These are phyloP conservation scores for Mionectes macconnelli DNA, from an alignment of 2,113 vertebrate species.

Conservation along the genomic window DNA sequence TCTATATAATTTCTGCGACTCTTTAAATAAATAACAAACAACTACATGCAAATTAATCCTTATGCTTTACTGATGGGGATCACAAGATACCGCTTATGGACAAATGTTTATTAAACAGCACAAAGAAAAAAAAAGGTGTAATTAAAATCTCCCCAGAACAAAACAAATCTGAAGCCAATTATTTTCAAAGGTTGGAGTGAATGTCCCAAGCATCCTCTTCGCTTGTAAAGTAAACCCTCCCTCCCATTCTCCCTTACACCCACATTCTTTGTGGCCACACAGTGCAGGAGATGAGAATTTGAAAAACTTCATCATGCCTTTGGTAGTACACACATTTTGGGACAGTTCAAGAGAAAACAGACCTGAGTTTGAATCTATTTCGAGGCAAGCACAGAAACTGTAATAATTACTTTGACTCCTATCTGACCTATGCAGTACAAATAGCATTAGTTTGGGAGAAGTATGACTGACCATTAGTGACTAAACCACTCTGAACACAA, in stretches of 20 bases:
- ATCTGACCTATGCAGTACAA: not conserved
- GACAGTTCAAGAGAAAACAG: not conserved
- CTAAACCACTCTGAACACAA: not conserved
- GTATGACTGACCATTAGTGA: not conserved
- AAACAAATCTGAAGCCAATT: conserved; percentile 54
- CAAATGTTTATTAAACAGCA: conserved; percentile 56
- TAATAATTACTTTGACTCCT: not conserved
- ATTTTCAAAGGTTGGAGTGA: not conserved
- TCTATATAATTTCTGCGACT: not conserved
- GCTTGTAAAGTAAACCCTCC: not conserved
- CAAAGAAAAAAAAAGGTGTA: not conserved
- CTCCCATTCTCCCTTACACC: not conserved
- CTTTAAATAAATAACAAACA: conserved; percentile 53
- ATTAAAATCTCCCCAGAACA: conserved; percentile 58
- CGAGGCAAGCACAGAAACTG: not conserved
- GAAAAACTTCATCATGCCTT: not conserved
- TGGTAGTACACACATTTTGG: not conserved
- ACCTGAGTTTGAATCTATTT: not conserved
- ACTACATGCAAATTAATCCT: conserved; percentile 52
- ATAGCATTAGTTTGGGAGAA: not conserved
- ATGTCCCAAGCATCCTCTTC: conserved; percentile 6
- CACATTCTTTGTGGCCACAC: not conserved
- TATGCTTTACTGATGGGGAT: conserved; percentile 27
- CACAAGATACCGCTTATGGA: conserved; percentile 43
- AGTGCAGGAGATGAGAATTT: not conserved